These are phyloP conservation scores for Drosophila paracracens DNA, from an alignment of 2,888 invertebrate genomes.

Conservation along the genomic window DNA sequence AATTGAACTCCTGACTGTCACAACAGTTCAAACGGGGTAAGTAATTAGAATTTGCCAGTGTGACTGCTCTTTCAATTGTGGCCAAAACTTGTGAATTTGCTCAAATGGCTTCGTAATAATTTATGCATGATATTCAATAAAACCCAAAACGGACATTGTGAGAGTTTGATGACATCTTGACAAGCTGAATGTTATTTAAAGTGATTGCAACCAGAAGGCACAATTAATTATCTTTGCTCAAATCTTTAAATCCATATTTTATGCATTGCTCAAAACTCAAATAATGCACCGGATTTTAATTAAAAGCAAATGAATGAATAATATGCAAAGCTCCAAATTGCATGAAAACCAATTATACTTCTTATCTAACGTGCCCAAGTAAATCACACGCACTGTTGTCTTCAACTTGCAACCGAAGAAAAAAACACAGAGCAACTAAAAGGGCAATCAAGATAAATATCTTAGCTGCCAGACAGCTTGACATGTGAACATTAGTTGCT, in stretches of 20 bases:
- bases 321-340: slow-evolving; percentile 48
- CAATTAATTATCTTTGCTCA: neutral
- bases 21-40: slow-evolving; percentile 51
- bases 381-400: slow-evolving; percentile 75
- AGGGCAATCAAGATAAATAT: slow-evolving; percentile 65
- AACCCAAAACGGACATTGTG: neutral
- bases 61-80: slow-evolving; percentile 36
- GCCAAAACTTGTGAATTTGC: slow-evolving; percentile 21
- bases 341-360: slow-evolving; percentile 77
- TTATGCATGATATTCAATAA: slow-evolving; percentile 23
- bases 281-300: slow-evolving; percentile 53
- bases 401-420: slow-evolving; percentile 13
- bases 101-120: slow-evolving; percentile 17
- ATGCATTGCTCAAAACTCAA: slow-evolving; percentile 23
- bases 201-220: neutral
- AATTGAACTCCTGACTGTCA: slow-evolving; percentile 72
- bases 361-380: slow-evolving; percentile 55
- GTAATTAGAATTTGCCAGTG: slow-evolving; percentile 64
- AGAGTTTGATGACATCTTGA: neutral
- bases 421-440: slow-evolving; percentile 7
- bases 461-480: slow-evolving; percentile 48
- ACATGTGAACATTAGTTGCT: slow-evolving; percentile 67
- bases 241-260: slow-evolving; percentile 1
- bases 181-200: neutral
- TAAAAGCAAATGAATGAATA: slow-evolving; percentile 67